Evolutionary conservation across 2,797 vertebrate genomes (phyloP), one percentile per base, ranked within the genome.

Genomic region (Nothura maculosa): DNA sequence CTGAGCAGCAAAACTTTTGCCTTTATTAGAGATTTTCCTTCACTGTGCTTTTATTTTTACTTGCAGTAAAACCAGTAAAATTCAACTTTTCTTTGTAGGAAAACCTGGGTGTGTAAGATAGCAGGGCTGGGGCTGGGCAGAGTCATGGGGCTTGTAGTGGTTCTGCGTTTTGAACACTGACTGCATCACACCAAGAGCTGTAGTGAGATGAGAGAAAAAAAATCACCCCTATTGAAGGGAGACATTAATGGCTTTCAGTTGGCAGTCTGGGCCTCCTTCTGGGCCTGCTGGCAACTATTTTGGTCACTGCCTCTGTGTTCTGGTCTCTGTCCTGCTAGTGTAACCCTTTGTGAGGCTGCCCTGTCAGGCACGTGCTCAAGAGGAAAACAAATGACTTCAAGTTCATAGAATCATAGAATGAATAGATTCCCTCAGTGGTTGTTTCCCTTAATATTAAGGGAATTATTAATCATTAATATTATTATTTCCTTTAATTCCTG

Each of bases 181-280:
- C 4, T 27, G n/a, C 0, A 0, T 24, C 34, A 18, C 27, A 36
- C 48, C 61, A 50, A 11, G 24, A 43, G 34, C 7, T 21, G 38
- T 20, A n/a, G 16, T 10, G 55, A n/a, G n/a, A n/a, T n/a, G n/a
- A n/a, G n/a, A n/a, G n/a, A n/a, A n/a, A n/a, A n/a, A n/a, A n/a
- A n/a, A n/a, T n/a, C n/a, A n/a, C n/a, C 52, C 19, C 3, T 9
- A 22, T 30, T 70, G 30, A 25, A 52, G 25, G 47, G 25, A 87
- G 42, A 47, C 21, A 16, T 78, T 42, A 27, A n/a, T 36, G 3
- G 19, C 54, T 62, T 62, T 58, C 38, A 27, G 38, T 30, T 67
- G 47, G 54, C 66, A 28, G 15, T 6, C 3, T 10, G 9, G 9
- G 27, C 9, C 1, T 36, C 6, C 40, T 22, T 61, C 22, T 28